These are phyloP conservation scores for Drosophila yakuba DNA, from an alignment of 1,140 invertebrate species.

Conservation along the genomic window DNA sequence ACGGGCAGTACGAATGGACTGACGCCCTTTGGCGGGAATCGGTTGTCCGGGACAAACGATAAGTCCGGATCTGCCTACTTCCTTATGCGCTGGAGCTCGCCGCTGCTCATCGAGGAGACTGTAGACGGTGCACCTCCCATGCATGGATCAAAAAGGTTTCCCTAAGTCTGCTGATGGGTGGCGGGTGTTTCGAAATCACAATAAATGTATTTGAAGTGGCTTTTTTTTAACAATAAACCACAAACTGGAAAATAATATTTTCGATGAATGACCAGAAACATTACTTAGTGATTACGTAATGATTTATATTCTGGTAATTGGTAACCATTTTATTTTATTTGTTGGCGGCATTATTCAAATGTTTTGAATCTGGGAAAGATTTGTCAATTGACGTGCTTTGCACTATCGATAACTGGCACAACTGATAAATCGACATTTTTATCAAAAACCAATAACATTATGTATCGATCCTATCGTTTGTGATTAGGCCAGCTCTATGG, in stretches of 20 bases:
- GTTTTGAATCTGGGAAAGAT: no score
- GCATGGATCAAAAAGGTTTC: neutral
- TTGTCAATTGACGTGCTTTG: no score
- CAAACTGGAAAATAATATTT: no score
- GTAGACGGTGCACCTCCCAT: slow-evolving; percentile 1
- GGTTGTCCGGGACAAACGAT: slow-evolving; percentile 98
- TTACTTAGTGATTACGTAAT: no score
- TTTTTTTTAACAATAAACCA: neutral
- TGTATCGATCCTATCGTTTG: neutral
- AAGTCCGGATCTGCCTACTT: slow-evolving; percentile 99
- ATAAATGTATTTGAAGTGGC: neutral
- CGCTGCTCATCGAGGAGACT: slow-evolving; percentile 82
- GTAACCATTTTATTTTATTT: neutral
- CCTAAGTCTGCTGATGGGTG: neutral
- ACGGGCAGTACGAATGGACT: slow-evolving; percentile 98
- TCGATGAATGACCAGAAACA: no score
- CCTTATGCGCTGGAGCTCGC: slow-evolving; percentile 95
- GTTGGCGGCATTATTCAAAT: no score
- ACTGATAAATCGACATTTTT: no score
- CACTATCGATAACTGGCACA: no score
- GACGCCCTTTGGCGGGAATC: slow-evolving; percentile 98
- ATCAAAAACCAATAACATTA: no score
- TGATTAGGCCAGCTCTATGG: neutral
- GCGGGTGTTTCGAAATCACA: neutral
- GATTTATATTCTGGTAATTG: neutral